Conservation (phyloP, 1,140 invertebrate species). For the Druon quercuslanigerum region DNA sequence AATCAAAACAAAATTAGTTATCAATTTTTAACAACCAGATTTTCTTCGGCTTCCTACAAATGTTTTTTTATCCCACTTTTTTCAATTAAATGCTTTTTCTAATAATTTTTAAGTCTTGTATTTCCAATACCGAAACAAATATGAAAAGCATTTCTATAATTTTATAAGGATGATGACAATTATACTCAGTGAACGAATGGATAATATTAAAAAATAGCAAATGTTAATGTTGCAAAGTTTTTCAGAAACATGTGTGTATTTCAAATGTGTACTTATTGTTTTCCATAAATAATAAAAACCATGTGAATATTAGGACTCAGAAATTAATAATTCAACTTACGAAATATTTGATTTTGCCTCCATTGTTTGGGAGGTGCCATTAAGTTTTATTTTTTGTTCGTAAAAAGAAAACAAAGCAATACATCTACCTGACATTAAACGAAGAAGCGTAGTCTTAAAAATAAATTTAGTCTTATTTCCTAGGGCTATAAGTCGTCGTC, state of each 20-base stretch:
- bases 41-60: not conserved
- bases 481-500: slow-evolving; percentile 79
- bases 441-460: slow-evolving; percentile 18
- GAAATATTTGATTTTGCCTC: not conserved
- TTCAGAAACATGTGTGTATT: slow-evolving; percentile 23
- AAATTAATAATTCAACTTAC: not conserved
- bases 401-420: not conserved
- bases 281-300: slow-evolving; percentile 36
- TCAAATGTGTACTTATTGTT: slow-evolving; percentile 38
- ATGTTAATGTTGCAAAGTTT: slow-evolving; percentile 19
- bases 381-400: not conserved
- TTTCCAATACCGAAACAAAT: not conserved
- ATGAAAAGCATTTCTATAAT: not conserved
- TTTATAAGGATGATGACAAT: not conserved
- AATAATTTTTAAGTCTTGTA: not conserved
- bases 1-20: not conserved
- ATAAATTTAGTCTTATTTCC: not conserved
- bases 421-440: slow-evolving; percentile 1
- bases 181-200: not conserved
- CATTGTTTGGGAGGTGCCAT: not conserved
- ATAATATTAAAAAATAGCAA: slow-evolving; percentile 17
- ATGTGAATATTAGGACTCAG: not conserved
- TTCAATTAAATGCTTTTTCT: not conserved
- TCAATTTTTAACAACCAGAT: too few relatives aligned
- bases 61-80: not conserved